Evolutionary conservation across 1,140 invertebrate genomes (phyloP), one percentile per base, ranked within the genome.

Genomic region (Bombus pascuorum): DNA sequence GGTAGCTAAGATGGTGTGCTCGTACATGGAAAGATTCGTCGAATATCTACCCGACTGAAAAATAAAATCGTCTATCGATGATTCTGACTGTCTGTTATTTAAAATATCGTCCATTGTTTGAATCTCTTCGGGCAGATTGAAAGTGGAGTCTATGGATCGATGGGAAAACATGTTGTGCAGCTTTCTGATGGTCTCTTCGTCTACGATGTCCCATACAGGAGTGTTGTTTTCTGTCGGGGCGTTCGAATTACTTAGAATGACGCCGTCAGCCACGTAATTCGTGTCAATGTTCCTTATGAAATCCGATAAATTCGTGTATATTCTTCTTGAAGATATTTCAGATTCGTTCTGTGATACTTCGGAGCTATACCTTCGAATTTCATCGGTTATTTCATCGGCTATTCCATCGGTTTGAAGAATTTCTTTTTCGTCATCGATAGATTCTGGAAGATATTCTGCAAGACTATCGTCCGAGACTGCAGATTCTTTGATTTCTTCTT

Each of bases 161-260:
- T 80, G 75, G n/a, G 72, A 89, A 44, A 90, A 85, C 18, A 88
- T 88, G 28, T 71, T 37, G 70, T 90, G 82, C 4, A 90, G 28
- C 22, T 10, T 28, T 13, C 71, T 85, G 3, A 44, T 59, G 9
- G 75, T 82, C 0, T 47, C 57, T 34, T 85, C 75, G 42, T 83
- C 86, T 22, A 89, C 75, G n/a, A 90, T 90, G 10, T 90, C 75
- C n/a, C 70, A 59, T 25, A 73, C 77, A 12, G 62, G 39, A 12
- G 44, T 57, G 10, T 10, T 8, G 13, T 71, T 66, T 10, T 37
- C 44, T 0, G 34, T 28, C 8, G 59, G 39, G 0, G 84, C 32
- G 32, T 71, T 85, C 9, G 77, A 66, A n/a, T 87, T 90, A 15
- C 28, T 71, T 15, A 90, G 32, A 18, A 83, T 18, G 15, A 90